phyloP scores from a whole-genome alignment of 2,113 vertebrate species.

The Callipepla californica region DNA sequence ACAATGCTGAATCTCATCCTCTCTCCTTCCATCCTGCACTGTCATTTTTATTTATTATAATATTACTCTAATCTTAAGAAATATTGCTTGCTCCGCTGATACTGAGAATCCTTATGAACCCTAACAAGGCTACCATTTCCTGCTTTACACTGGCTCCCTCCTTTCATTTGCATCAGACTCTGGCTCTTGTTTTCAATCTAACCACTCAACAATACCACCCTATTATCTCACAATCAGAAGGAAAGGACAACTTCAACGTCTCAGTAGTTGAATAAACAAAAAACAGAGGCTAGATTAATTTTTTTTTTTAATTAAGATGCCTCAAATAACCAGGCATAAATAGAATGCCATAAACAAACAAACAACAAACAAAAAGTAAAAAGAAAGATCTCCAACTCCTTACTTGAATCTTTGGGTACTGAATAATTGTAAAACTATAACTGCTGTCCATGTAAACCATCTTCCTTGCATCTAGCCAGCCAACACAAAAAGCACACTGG shows the following conservation, averaged over 20 bases:
- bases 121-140: background rate
- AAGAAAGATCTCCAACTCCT: background rate
- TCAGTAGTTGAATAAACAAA: background rate
- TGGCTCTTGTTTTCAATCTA: background rate
- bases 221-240: background rate
- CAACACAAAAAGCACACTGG: background rate
- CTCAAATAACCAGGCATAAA: background rate
- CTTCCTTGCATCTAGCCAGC: background rate
- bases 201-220: background rate
- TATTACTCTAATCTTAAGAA: background rate
- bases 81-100: background rate
- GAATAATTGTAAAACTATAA: background rate
- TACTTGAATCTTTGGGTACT: background rate
- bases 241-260: background rate
- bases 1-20: background rate
- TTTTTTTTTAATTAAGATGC: background rate
- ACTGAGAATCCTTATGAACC: background rate
- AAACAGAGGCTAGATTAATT: background rate
- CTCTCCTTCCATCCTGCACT: background rate
- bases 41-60: background rate
- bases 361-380: too few species aligned
- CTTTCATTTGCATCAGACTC: background rate
- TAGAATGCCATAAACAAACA: background rate
- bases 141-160: background rate
- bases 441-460: background rate